Evolutionary conservation across 2,113 vertebrate species (phyloP).

Genomic region (Periophthalmus modestus): DNA sequence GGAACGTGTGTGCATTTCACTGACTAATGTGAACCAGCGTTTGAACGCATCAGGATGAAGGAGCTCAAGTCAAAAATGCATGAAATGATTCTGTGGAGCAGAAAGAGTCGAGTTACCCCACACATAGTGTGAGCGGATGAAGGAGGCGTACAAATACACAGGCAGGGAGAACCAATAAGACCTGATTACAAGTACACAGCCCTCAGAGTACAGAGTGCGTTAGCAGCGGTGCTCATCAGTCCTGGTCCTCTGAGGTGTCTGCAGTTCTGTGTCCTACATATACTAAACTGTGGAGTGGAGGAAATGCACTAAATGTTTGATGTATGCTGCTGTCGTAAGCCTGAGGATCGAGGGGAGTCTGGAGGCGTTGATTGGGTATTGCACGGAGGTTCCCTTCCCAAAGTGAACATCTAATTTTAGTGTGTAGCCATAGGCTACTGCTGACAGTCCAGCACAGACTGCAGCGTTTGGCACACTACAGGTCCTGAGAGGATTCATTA

Average conservation of each 20-base stretch:
- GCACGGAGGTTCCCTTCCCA: constrained; percentile 43
- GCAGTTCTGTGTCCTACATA: constrained; percentile 45
- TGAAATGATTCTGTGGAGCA: constrained; percentile 64
- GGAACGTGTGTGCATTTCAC: constrained; percentile 32
- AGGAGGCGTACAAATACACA: constrained; percentile 39
- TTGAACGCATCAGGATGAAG: constrained; percentile 54
- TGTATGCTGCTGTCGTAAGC: constrained; percentile 39
- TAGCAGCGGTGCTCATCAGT: constrained; percentile 22
- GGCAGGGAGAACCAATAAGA: constrained; percentile 48
- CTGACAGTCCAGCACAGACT: constrained; percentile 4
- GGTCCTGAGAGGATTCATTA: constrained; percentile 10
- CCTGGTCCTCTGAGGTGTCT: constrained; percentile 17
- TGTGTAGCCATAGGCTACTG: constrained; percentile 17
- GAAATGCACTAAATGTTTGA: constrained; percentile 51
- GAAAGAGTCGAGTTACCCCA: constrained; percentile 63
- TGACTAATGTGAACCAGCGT: constrained; percentile 58
- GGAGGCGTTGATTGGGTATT: constrained; percentile 37
- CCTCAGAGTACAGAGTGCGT: neutral
- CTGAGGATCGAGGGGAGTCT: constrained; percentile 31
- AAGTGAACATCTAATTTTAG: constrained; percentile 32
- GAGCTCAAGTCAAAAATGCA: constrained; percentile 64
- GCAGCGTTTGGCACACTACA: constrained; percentile 2
- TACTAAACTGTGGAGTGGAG: constrained; percentile 38
- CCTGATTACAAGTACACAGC: constrained; percentile 30
- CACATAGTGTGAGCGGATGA: constrained; percentile 47